A percentile compares a stretch with the other conserved stretches of the same genome.
phyloP scores from a whole-genome alignment of 2,113 vertebrate genomes.

The Glaucomys volans region DNA sequence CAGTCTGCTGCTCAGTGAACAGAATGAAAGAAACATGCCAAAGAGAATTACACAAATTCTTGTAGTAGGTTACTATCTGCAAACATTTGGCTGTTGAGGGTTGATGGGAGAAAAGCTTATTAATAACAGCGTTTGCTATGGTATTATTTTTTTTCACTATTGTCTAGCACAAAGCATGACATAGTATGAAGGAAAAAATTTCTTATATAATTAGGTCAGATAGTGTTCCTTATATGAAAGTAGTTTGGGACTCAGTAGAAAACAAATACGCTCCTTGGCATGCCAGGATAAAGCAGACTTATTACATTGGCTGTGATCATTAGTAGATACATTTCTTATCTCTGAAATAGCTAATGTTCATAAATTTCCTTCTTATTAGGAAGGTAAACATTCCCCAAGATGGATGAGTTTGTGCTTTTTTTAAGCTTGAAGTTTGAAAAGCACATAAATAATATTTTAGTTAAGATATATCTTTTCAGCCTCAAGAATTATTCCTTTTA shows the following conservation, averaged over 20 bases:
- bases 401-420: neutral
- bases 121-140: neutral
- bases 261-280: neutral
- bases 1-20: neutral
- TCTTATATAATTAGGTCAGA: neutral
- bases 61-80: neutral
- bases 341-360: neutral
- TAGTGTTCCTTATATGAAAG: neutral
- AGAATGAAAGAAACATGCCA: neutral
- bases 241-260: neutral
- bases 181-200: neutral
- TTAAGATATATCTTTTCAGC: slow-evolving; percentile 18
- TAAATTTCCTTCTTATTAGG: slow-evolving; percentile 50
- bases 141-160: neutral
- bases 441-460: slow-evolving; percentile 24
- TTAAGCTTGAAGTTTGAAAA: neutral
- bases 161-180: neutral
- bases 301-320: neutral
- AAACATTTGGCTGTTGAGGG: neutral
- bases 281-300: neutral
- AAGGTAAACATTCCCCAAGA: slow-evolving; percentile 31
- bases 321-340: neutral
- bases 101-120: neutral
- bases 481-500: slow-evolving; percentile 21
- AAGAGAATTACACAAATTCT: neutral